A percentile compares a stretch with the other conserved stretches of the same genome.
These are phyloP conservation scores for Seira musarum DNA, from an alignment of 2,888 invertebrate species.

Conservation along the genomic window DNA sequence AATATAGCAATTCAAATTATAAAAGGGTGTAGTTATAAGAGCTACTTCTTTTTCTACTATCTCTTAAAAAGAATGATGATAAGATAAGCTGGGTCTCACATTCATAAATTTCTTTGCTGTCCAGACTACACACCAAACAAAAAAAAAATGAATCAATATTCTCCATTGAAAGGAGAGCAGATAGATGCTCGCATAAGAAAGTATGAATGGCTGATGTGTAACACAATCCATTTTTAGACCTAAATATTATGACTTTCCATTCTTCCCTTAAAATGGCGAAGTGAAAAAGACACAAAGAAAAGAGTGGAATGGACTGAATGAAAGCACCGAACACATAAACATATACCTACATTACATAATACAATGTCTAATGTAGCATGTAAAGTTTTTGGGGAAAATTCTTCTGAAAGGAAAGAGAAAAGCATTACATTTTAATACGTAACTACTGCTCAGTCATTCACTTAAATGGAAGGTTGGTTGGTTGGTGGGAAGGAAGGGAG, in stretches of 20 bases:
- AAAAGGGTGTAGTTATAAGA: too few species aligned
- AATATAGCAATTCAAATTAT: background rate
- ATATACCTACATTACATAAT: too few species aligned
- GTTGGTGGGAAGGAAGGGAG: too few species aligned
- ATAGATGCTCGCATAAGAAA: background rate
- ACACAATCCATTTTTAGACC: background rate
- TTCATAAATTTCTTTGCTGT: background rate
- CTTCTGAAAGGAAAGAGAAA: background rate
- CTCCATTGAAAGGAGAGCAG: background rate
- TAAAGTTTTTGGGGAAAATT: background rate
- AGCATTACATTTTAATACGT: slow-evolving; percentile 5
- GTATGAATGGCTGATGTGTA: background rate
- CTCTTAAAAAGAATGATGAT: too few species aligned
- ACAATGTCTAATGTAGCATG: slow-evolving; percentile 5
- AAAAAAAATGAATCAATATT: background rate
- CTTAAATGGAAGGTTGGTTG: too few species aligned
- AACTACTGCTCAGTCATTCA: background rate
- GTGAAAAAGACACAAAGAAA: background rate
- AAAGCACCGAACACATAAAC: background rate
- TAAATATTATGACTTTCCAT: slow-evolving; percentile 5
- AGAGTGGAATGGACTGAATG: background rate
- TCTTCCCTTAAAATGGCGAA: background rate
- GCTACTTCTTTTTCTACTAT: too few species aligned
- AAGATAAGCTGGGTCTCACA: background rate
- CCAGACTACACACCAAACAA: background rate